Evolutionary conservation across 2,113 vertebrate genomes (phyloP).

Genomic region (Mungos mungo): DNA sequence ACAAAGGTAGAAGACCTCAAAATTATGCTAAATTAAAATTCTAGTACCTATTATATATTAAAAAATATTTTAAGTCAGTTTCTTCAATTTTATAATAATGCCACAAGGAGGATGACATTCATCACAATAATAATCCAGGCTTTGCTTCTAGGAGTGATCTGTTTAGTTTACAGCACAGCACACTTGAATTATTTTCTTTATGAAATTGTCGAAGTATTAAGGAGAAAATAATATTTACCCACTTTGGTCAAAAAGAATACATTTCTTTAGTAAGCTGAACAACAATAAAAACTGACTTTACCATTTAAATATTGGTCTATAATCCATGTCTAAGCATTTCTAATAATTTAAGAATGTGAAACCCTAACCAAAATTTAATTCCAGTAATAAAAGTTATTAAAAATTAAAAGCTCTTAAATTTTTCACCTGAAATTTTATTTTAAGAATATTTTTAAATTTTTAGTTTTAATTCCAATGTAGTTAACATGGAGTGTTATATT

Average conservation of each 20-base stretch:
- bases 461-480: neutral
- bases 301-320: neutral
- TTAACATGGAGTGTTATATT: neutral
- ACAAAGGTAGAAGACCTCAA: neutral
- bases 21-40: constrained; percentile 24
- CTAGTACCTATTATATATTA: neutral
- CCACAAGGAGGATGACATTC: neutral
- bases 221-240: neutral
- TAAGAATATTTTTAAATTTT: neutral
- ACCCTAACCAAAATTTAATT: constrained; percentile 23
- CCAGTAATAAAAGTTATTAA: neutral
- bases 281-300: neutral
- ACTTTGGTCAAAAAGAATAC: neutral
- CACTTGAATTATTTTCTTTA: neutral
- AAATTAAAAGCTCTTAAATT: neutral
- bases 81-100: neutral
- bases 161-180: neutral
- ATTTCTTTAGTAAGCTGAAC: constrained; percentile 15
- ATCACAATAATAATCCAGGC: neutral
- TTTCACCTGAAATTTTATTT: neutral
- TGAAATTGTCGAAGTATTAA: constrained; percentile 30
- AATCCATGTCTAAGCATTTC: neutral
- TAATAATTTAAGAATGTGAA: neutral
- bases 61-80: neutral
- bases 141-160: neutral